These are phyloP conservation scores for Stomatorhinus ivindoensis DNA, from an alignment of 2,113 vertebrate genomes.

Conservation along the genomic window DNA sequence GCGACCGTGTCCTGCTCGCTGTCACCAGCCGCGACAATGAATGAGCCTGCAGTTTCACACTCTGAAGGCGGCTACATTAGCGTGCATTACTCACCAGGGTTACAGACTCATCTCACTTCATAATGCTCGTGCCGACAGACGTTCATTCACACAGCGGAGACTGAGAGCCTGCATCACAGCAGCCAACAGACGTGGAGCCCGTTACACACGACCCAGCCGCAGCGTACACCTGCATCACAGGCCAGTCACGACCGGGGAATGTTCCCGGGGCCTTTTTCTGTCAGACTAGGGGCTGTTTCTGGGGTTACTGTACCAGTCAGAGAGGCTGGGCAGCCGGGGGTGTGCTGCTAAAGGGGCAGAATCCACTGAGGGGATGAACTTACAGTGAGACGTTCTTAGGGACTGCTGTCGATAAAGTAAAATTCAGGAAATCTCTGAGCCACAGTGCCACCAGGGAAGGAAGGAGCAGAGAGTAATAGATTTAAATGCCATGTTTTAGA, in stretches of 20 bases:
- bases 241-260: not conserved
- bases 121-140: not conserved
- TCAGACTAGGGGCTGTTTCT: not conserved
- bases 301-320: not conserved
- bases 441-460: not conserved
- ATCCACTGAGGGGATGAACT: not conserved
- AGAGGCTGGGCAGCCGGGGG: not conserved
- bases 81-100: not conserved
- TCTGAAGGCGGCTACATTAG: not conserved
- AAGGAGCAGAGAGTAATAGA: not conserved
- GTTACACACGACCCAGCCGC: rapidly evolving
- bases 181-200: not conserved
- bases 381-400: not conserved
- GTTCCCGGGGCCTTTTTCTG: not conserved
- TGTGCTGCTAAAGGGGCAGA: not conserved
- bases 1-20: not conserved
- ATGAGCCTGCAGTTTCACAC: not conserved
- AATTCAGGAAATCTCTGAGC: not conserved
- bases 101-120: not conserved
- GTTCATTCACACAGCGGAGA: not conserved
- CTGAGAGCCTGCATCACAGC: not conserved
- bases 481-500: not conserved
- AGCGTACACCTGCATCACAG: not conserved
- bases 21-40: not conserved
- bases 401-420: not conserved